Percentiles rank a stretch among this genome's conserved stretches.
Conservation (phyloP, 2,113 vertebrate species). For the Reinhardtius hippoglossoides region DNA sequence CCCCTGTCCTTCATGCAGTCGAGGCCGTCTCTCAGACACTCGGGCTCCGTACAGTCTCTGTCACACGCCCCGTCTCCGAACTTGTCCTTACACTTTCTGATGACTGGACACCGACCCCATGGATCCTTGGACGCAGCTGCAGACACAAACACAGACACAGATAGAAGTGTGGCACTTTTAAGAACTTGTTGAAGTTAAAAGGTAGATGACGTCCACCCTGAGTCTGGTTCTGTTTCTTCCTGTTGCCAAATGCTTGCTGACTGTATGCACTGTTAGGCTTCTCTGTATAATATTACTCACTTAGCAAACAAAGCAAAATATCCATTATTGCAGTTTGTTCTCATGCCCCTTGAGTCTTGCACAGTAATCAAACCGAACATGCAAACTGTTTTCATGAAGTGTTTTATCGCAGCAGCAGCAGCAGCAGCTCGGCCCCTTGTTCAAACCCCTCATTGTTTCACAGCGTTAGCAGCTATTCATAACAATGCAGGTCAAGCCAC, state of each 20-base stretch:
- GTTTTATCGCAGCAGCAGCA: constrained; percentile 32
- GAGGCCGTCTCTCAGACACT: constrained; percentile 88
- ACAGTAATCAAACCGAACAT: not conserved
- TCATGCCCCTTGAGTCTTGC: not conserved
- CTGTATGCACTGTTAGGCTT: not conserved
- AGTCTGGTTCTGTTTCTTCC: too few species aligned
- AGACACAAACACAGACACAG: constrained; percentile 12
- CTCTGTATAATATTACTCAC: not conserved
- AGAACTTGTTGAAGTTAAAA: not conserved
- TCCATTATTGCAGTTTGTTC: not conserved
- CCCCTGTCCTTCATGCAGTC: constrained; percentile 82
- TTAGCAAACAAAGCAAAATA: not conserved
- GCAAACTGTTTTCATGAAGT: constrained; percentile 4
- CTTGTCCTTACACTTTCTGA: constrained; percentile 81
- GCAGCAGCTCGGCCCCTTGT: constrained; percentile 27
- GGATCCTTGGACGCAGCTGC: constrained; percentile 81
- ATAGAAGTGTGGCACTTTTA: too few species aligned
- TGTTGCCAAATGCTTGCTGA: too few species aligned
- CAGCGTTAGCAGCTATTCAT: constrained; percentile 52
- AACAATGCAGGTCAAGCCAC: constrained; percentile 63
- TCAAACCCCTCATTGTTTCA: constrained; percentile 62
- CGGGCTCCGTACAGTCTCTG: constrained; percentile 79
- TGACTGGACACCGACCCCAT: constrained; percentile 83
- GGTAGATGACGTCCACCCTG: too few species aligned
- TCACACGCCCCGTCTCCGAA: constrained; percentile 87